phyloP scores from a whole-genome alignment of 1,140 invertebrate species.

The Brachionus manjavacas region DNA sequence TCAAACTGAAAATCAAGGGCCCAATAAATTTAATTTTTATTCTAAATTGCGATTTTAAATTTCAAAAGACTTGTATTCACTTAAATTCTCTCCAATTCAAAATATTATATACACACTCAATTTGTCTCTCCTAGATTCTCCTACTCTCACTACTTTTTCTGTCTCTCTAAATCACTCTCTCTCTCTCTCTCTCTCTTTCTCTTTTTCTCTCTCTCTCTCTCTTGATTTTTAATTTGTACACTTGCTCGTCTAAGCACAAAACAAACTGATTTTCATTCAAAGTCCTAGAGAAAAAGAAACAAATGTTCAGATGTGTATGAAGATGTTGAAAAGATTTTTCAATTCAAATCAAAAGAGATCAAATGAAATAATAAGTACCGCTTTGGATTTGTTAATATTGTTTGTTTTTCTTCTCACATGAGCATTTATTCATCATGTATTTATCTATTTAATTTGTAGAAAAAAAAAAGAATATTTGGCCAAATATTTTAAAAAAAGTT shows the following conservation, averaged over 20 bases:
- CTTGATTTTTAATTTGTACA: neutral
- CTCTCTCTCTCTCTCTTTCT: neutral
- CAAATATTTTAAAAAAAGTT: neutral
- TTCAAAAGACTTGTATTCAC: neutral
- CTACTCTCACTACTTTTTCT: neutral
- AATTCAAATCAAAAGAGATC: neutral
- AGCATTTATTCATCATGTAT: neutral
- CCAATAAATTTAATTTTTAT: neutral
- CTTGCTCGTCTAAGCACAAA: neutral
- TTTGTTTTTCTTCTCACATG: too few species aligned
- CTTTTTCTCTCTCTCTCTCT: neutral
- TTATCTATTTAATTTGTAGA: neutral
- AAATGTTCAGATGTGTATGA: neutral
- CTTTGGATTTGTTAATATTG: neutral
- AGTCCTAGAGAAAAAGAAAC: neutral
- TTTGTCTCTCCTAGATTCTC: neutral
- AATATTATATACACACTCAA: neutral
- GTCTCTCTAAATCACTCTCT: neutral
- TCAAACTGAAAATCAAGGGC: neutral
- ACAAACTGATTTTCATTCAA: neutral
- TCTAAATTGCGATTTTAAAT: neutral
- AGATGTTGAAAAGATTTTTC: neutral
- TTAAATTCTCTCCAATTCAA: neutral
- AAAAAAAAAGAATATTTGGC: neutral
- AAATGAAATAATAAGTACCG: neutral